Evolutionary conservation across 1,140 invertebrate species (phyloP), one percentile per base, ranked within the genome.

Genomic region (Goniozus legneri): DNA sequence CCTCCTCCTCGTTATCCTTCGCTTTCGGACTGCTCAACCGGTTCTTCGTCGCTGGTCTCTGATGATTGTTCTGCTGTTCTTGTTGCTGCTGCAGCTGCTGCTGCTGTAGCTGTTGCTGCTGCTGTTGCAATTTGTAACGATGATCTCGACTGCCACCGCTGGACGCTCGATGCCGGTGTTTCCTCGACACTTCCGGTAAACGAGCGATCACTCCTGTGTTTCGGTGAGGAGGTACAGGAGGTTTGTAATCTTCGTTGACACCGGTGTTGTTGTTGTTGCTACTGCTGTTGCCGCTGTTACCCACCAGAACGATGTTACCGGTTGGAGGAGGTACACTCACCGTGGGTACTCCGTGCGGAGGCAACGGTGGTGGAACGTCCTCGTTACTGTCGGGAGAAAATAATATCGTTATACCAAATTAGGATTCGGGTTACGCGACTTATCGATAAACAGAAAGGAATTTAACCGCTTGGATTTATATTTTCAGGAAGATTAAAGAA

Each of bases 151-250:
- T 63, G 22, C 63, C 67, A 19, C 56, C 49, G 19, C 62, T 66
- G 16, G 65, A 64, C 3, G 61, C 76, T 67, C 79, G 67, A 75
- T 81, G 58, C 60, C 73, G 56, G 31, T 70, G 61, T 15, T 74
- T 74, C 32, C 68, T 69, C 13, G 67, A 68, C 6, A 64, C 62
- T 22, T 72, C 70, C 0, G 67, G 65, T 0, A 62, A 37, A 7
- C 69, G 69, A 3, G 69, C 59, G 34, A 64, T 69, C 31, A 82
- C 76, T 2, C 80, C 79, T 27, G 84, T 82, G 71, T 88, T 89
- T 37, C 89, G 78, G 64, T 92, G 91, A 0, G 91, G 91, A 8
- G 90, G 91, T 21, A 92, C 87, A 2, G 90, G 90, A 0, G 90
- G 90, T 47, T 86, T 82, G 65, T 91, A 91, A 42, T 89, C 86